Conservation (phyloP, 2,113 vertebrate species). For the Sturnus vulgaris region DNA sequence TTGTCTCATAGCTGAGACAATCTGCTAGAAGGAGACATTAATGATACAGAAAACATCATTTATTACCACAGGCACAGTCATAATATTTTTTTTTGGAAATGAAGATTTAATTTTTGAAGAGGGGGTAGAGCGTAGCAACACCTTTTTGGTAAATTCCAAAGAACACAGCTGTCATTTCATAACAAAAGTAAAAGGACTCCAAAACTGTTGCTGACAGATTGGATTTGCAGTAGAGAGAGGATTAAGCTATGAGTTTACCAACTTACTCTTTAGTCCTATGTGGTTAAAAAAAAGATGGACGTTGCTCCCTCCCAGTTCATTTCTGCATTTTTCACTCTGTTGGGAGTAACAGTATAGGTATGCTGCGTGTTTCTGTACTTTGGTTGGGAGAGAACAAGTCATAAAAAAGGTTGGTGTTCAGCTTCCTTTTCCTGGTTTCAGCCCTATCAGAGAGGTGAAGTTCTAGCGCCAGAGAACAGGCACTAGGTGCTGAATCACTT, state of each 20-base stretch:
- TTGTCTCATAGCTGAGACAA: not conserved
- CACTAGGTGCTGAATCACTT: not conserved
- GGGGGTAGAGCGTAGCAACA: not conserved
- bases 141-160: not conserved
- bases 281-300: not conserved
- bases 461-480: not conserved
- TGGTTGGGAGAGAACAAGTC: rapidly evolving
- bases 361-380: rapidly evolving
- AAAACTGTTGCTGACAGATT: not conserved
- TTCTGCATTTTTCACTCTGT: not conserved
- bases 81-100: not conserved
- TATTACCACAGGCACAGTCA: not conserved
- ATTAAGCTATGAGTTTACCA: not conserved
- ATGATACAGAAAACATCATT: not conserved
- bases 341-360: not conserved
- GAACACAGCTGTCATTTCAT: not conserved
- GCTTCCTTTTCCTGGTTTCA: not conserved
- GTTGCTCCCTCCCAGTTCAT: not conserved
- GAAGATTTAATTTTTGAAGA: not conserved
- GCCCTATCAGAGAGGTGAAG: not conserved
- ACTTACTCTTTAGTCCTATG: not conserved
- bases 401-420: not conserved
- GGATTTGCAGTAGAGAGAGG: not conserved
- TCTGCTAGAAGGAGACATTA: not conserved
- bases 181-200: not conserved